Evolutionary conservation across 1,140 invertebrate species (phyloP).

Genomic region (Drosophila sp.): DNA sequence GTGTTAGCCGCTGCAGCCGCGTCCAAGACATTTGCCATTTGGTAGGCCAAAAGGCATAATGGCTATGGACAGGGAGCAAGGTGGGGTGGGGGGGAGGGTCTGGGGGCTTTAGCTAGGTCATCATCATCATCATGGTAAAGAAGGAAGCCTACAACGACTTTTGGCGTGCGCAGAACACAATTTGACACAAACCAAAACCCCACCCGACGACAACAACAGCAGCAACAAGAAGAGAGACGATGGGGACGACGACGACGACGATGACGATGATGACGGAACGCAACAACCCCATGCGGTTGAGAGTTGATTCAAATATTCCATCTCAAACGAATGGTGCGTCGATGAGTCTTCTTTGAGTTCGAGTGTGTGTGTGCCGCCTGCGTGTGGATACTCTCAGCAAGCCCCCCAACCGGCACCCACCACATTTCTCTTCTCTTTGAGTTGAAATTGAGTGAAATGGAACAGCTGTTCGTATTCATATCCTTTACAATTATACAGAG

Average conservation of each 20-base stretch:
- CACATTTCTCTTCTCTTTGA: background rate
- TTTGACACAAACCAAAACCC: slow-evolving; percentile 24
- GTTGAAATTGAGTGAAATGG: slow-evolving; percentile 4
- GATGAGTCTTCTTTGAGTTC: slow-evolving; percentile 2
- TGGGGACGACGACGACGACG: background rate
- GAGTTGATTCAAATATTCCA: slow-evolving; percentile 26
- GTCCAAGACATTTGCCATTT: slow-evolving; percentile 37
- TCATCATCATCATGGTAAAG: slow-evolving; percentile 12
- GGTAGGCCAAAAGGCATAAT: slow-evolving; percentile 1
- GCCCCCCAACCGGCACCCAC: background rate
- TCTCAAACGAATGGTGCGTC: slow-evolving; percentile 16
- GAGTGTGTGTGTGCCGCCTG: background rate
- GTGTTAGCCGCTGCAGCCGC: slow-evolving; percentile 26
- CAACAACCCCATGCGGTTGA: slow-evolving; percentile 34
- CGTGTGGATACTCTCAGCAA: background rate
- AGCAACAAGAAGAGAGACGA: background rate
- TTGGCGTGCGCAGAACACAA: slow-evolving; percentile 14
- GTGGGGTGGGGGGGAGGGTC: too few relatives aligned
- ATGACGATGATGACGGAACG: background rate
- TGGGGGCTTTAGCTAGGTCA: slow-evolving; percentile 8
- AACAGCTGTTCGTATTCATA: slow-evolving; percentile 10
- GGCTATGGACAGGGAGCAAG: slow-evolving; percentile 7
- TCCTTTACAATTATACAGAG: slow-evolving; percentile 7
- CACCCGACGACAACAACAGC: slow-evolving; percentile 9
- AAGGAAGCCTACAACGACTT: slow-evolving; percentile 23